Base-by-base conservation (phyloP, 2,888 invertebrate species). In the Drosophila leonis region DNA sequence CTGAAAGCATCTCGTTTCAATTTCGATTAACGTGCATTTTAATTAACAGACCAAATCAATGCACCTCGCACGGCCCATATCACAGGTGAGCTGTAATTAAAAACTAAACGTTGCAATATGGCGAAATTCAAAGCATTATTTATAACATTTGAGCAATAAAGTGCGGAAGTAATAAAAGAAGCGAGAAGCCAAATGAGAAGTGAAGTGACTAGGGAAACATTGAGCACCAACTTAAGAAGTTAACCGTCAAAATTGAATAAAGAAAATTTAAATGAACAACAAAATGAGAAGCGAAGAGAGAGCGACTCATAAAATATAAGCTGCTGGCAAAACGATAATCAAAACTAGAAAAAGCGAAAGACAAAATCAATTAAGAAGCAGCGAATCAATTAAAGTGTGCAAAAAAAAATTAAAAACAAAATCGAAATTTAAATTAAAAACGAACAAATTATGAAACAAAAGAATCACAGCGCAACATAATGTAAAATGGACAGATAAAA, bases 1-100 rank as follows among this genome's bases (percentile, higher is more conserved):
- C 66, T 48, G 65, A 62, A 64, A 61, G 75, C 63, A 64, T 62
- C 69, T 63, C 66, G 24, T 24, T 42, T 63, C 70, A 68, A 88
- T 85, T 75, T 66, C 86, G 83, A 88, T 84, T 86, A 86, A 83
- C 87, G 71, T 78, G 69, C 73, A 80, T 84, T 87, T 82, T 81
- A 84, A 83, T 84, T 88, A 84, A 82, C 83, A 69, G 42, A 48
- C 69, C 52, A 72, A 75, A 75, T 78, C 60, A 68, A 75, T 64
- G 48, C 59, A 56, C 20, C 51, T 37, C 69, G 44, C 12, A 29
- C 27, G n/a, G 65, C 48, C 54, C 56, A 57, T 54, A 75, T 78
- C 64, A 4, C 18, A 70, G 66, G 55, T 24, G n/a, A 44, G 6
- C 65, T 57, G 59, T 70, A 55, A 65, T 65, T 70, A 56, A 57